A percentile compares a stretch with the other conserved stretches of the same genome.
phyloP scores from a whole-genome alignment of 2,888 invertebrate species.

The Dynastes tityus region DNA sequence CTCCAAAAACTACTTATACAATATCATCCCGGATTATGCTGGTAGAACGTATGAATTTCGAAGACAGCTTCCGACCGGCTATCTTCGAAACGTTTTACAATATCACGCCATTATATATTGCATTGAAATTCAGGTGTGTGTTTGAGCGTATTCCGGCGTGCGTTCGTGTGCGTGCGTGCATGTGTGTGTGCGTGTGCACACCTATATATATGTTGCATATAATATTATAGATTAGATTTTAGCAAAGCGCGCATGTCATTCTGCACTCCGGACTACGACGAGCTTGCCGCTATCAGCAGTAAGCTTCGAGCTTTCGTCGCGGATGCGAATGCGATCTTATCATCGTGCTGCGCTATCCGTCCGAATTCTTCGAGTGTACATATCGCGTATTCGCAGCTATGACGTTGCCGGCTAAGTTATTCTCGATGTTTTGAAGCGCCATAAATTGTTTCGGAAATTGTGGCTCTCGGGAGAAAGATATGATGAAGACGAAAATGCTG shows the following conservation, averaged over 20 bases:
- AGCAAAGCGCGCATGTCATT: constrained; percentile 68
- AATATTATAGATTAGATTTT: constrained; percentile 70
- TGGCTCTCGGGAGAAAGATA: background rate
- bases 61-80: constrained; percentile 23
- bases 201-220: constrained; percentile 58
- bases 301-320: constrained; percentile 64
- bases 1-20: constrained; percentile 11
- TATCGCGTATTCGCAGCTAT: constrained; percentile 28
- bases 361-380: constrained; percentile 15
- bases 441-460: constrained; percentile 18
- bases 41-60: constrained; percentile 27
- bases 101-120: constrained; percentile 43
- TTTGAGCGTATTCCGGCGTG: constrained; percentile 10
- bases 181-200: constrained; percentile 12
- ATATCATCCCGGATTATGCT: constrained; percentile 20
- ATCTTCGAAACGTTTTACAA: constrained; percentile 37
- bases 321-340: constrained; percentile 31
- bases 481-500: constrained; percentile 33
- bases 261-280: constrained; percentile 58
- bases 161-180: constrained; percentile 23
- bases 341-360: constrained; percentile 11
- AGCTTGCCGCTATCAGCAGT: constrained; percentile 63
- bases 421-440: constrained; percentile 19
- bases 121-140: constrained; percentile 53
- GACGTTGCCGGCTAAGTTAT: constrained; percentile 24